Evolutionary conservation across 2,797 vertebrate genomes (phyloP).

Genomic region (Mormyrops boulengeri): DNA sequence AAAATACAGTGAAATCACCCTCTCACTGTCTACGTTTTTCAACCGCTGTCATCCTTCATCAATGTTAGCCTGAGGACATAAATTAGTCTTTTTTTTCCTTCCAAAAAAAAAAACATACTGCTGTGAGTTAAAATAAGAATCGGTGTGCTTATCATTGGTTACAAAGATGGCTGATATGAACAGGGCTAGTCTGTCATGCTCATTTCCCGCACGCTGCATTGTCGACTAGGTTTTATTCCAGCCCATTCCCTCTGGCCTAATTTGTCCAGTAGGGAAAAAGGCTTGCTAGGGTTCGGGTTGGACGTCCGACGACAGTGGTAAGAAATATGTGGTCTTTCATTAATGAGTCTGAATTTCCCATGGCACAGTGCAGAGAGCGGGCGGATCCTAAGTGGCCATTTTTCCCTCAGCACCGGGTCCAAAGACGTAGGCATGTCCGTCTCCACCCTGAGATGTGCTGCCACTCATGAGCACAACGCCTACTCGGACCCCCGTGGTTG

Average conservation of each 20-base stretch:
- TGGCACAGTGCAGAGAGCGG: neutral
- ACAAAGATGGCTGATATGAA: neutral
- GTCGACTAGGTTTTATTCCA: neutral
- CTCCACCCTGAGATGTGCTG: neutral
- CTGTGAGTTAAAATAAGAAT: neutral
- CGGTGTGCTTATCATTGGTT: neutral
- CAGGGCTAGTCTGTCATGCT: neutral
- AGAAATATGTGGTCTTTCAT: neutral
- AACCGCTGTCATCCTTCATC: neutral
- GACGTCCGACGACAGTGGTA: neutral
- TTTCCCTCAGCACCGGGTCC: neutral
- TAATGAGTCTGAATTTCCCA: neutral
- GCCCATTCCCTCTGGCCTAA: neutral
- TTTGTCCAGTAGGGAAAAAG: neutral
- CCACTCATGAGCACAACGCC: neutral
- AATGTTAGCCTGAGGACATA: neutral
- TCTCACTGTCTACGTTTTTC: neutral
- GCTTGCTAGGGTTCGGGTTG: neutral
- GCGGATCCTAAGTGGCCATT: neutral
- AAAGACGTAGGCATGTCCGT: neutral
- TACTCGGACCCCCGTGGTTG: neutral
- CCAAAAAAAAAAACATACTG: neutral
- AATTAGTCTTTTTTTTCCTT: neutral
- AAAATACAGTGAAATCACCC: neutral
- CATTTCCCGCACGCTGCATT: neutral